Base-by-base conservation (phyloP, 2,113 vertebrate species). In the Brachirus orientalis region DNA sequence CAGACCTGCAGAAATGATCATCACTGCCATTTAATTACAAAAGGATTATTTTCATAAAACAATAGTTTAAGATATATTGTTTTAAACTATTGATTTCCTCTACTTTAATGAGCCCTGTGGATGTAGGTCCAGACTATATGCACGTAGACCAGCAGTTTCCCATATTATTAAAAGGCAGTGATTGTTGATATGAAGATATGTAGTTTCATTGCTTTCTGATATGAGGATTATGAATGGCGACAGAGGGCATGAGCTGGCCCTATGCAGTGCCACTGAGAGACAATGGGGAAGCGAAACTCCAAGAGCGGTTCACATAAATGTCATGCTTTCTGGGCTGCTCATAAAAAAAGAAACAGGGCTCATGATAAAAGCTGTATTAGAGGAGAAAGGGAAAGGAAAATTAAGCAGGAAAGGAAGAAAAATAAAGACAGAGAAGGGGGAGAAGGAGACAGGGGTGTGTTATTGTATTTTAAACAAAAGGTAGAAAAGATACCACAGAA, bases 221-320 rank as follows among this genome's bases (percentile, higher is more conserved):
- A 88, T 87, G 82, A 87, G 76, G 88, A 81, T 86, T 84, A 81
- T 89, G 85, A 91, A 92, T 77, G 87, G 78, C 45, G 72, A 86
- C 77, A 81, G 66, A 66, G 86, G 83, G 77, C 75, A 79, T 36
- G 62, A 72, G 69, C 76, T 87, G 84, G 90, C 80, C 85, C 79
- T 48, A 51, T 20, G 65, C 67, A 63, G 80, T 81, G 79, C 73
- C 58, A 41, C 64, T 38, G 65, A 85, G 56, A 64, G 70, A 86
- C 79, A 87, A 89, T 60, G 57, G 67, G 12, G 19, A 60, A 69
- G 55, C 78, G 62, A 77, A 83, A 77, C 66, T 78, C 74, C 8
- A 52, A 68, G 66, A 77, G 43, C 41, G 38, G 62, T 79, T 80
- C 83, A 86, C 61, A 72, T 86, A 79, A 86, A 84, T 72, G 82